A percentile compares a stretch with the other conserved stretches of the same genome.
Evolutionary conservation across 2,888 invertebrate genomes (phyloP).

Genomic region (Gymnocheta viridis): DNA sequence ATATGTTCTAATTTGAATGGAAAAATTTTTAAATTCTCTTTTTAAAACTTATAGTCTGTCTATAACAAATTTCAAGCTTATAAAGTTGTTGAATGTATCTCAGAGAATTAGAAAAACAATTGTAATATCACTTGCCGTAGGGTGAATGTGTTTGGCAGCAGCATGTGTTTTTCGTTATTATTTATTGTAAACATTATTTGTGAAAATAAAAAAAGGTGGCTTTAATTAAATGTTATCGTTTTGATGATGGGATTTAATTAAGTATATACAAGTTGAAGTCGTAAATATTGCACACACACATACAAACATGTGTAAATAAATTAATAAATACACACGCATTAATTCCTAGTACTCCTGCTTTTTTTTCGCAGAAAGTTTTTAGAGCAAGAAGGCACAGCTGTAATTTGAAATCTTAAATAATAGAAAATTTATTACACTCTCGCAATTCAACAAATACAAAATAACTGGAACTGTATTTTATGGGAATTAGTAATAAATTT

Average conservation of each 20-base stretch:
- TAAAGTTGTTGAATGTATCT: not conserved
- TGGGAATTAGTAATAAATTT: not conserved
- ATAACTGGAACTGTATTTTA: not conserved
- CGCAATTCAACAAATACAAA: not conserved
- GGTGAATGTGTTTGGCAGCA: conserved; percentile 14
- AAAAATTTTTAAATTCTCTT: too few species aligned
- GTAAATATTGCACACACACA: conserved; percentile 3
- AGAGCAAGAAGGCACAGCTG: not conserved
- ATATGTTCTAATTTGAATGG: too few species aligned
- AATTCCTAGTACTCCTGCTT: not conserved
- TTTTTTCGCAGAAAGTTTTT: not conserved
- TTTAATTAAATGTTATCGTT: conserved; percentile 69
- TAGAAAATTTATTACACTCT: not conserved
- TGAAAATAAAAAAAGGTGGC: conserved; percentile 51
- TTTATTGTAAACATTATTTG: conserved; percentile 68
- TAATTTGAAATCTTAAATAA: not conserved
- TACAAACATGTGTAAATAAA: not conserved
- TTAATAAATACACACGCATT: conserved; percentile 15
- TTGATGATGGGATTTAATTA: conserved; percentile 68
- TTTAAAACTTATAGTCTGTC: too few species aligned
- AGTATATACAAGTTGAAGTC: conserved; percentile 41
- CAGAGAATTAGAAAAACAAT: not conserved
- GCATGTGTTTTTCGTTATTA: conserved; percentile 67
- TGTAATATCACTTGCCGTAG: not conserved
- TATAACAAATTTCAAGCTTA: not conserved